Conservation (phyloP, 2,113 vertebrate genomes). For the Crotophaga sulcirostris region DNA sequence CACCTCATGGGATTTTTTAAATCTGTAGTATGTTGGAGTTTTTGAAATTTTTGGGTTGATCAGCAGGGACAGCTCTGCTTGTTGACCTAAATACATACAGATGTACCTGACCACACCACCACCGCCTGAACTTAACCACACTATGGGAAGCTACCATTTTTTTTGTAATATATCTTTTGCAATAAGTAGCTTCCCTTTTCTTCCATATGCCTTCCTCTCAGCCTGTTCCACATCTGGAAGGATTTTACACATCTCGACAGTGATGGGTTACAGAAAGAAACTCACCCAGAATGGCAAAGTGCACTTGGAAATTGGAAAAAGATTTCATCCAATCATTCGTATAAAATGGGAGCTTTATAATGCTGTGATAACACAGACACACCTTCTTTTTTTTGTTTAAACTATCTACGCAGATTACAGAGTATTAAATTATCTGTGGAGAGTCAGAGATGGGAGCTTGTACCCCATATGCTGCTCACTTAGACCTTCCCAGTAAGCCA, state of each 20-base stretch:
- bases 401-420: background rate
- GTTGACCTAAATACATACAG: background rate
- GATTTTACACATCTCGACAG: background rate
- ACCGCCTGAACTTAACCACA: background rate
- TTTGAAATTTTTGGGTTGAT: background rate
- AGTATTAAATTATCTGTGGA: background rate
- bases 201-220: background rate
- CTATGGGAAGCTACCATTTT: background rate
- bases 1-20: background rate
- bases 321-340: background rate
- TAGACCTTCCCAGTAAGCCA: background rate
- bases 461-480: background rate
- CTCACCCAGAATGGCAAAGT: background rate
- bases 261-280: background rate
- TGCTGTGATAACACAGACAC: background rate
- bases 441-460: background rate
- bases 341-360: background rate
- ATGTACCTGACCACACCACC: background rate
- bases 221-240: background rate
- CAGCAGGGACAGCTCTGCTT: background rate
- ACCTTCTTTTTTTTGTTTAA: background rate
- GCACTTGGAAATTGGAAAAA: background rate
- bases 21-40: background rate
- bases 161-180: background rate
- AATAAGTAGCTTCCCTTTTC: background rate